Evolutionary conservation across 2,888 invertebrate species (phyloP), one percentile per base, ranked within the genome.

Genomic region (Cylindroiulus punctatus): DNA sequence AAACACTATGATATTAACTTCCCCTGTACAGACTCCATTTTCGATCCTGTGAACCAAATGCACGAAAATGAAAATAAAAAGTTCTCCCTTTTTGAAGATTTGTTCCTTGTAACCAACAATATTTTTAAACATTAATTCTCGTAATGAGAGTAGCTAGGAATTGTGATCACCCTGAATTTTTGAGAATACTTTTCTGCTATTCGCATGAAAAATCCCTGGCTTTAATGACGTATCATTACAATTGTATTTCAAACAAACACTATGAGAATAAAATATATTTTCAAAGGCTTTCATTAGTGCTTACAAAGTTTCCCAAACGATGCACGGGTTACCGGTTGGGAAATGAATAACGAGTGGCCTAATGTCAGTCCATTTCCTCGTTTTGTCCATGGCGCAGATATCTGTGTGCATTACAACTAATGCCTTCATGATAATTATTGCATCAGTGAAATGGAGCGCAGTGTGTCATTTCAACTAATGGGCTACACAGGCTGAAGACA

Each of bases 311-410:
- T 26, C 22, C 2, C 65, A 65, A 65, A 65, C 65, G 22, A 65
- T n/a, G n/a, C n/a, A n/a, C 5, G 26, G 5, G 65, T 65, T 65
- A 65, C 65, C 26, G 65, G 22, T 10, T 2, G 36, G 8, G 26
- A 10, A 65, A 65, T 65, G 65, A 65, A 65, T 65, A 65, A 65
- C 65, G 65, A 65, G 65, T 65, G 65, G 3, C 65, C 65, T 65
- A 65, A 65, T 65, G 65, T 65, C 65, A 65, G 65, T 65, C 65
- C 65, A 65, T 65, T 65, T 65, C 65, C 65, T 65, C 65, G 65
- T 65, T 22, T 65, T 65, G 65, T 65, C 65, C 65, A 65, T 65
- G 22, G 65, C 10, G 26, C 10, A 22, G 65, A 65, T 65, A 65
- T 65, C 65, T 65, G 65, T 22, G 65, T 65, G 65, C 65, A 65